Percentiles rank a stretch among this genome's conserved stretches.
phyloP scores from a whole-genome alignment of 2,113 vertebrate genomes.

The Porphyrio hochstetteri region DNA sequence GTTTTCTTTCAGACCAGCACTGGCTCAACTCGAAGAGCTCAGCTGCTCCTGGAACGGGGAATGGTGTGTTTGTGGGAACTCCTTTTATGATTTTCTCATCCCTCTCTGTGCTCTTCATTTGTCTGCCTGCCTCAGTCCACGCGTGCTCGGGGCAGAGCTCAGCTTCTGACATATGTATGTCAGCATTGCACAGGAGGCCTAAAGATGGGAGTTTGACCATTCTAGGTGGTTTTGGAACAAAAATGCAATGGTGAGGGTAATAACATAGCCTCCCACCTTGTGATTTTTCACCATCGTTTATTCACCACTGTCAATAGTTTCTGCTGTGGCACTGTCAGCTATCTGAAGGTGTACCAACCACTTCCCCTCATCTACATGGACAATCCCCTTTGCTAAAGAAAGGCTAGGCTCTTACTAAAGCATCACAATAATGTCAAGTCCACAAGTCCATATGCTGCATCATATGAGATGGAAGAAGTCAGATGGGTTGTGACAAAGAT shows the following conservation, averaged over 20 bases:
- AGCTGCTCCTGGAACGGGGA: neutral
- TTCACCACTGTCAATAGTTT: neutral
- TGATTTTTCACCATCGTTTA: neutral
- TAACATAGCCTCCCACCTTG: neutral
- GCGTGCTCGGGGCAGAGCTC: neutral
- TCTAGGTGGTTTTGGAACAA: neutral
- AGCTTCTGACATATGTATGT: neutral
- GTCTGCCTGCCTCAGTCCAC: neutral
- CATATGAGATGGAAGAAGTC: neutral
- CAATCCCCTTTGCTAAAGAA: constrained; percentile 56
- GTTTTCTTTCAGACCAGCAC: neutral
- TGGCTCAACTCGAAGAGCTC: neutral
- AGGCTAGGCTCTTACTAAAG: constrained; percentile 37
- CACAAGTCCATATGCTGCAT: neutral
- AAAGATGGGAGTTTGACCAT: neutral
- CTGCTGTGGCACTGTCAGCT: neutral
- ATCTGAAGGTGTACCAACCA: neutral
- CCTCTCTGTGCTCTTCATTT: neutral
- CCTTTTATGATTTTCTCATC: neutral
- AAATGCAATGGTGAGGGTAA: neutral
- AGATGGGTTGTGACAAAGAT: neutral
- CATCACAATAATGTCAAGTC: constrained; percentile 11
- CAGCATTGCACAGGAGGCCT: neutral
- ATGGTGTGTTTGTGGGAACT: neutral
- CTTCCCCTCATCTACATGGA: neutral